Conservation (phyloP, 2,113 vertebrate genomes). For the Grammomys dolichurus region DNA sequence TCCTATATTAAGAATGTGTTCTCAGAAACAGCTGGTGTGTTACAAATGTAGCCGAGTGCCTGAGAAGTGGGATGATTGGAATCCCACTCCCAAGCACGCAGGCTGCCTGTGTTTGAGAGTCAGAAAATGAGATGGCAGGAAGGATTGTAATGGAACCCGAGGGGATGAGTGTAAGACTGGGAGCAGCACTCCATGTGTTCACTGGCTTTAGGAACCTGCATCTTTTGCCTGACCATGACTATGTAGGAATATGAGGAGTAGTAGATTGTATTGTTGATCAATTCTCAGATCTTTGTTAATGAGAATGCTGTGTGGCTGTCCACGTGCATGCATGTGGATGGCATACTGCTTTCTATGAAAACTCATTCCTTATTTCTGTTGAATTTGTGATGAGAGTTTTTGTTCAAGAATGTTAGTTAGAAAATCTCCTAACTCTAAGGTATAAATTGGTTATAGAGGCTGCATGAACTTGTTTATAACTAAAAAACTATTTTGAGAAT, state of each 20-base stretch:
- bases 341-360: neutral
- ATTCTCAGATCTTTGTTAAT: slow-evolving; percentile 23
- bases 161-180: neutral
- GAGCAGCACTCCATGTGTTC: neutral
- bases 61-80: slow-evolving; percentile 73
- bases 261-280: slow-evolving; percentile 33
- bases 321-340: neutral
- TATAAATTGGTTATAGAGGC: neutral
- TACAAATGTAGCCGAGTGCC: slow-evolving; percentile 72
- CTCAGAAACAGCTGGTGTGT: slow-evolving; percentile 75
- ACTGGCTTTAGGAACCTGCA: neutral
- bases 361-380: slow-evolving; percentile 14
- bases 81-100: slow-evolving; percentile 69
- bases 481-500: neutral
- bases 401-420: neutral
- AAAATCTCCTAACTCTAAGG: neutral
- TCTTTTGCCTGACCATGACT: neutral
- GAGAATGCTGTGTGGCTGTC: slow-evolving; percentile 41
- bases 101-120: slow-evolving; percentile 65
- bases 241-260: neutral
- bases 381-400: neutral
- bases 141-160: neutral
- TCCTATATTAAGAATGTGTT: slow-evolving; percentile 75
- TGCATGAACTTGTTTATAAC: neutral
- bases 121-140: slow-evolving; percentile 68